A percentile compares a stretch with the other conserved stretches of the same genome.
These are phyloP conservation scores for Sycophila sp. DNA, from an alignment of 1,140 invertebrate genomes.

Conservation along the genomic window DNA sequence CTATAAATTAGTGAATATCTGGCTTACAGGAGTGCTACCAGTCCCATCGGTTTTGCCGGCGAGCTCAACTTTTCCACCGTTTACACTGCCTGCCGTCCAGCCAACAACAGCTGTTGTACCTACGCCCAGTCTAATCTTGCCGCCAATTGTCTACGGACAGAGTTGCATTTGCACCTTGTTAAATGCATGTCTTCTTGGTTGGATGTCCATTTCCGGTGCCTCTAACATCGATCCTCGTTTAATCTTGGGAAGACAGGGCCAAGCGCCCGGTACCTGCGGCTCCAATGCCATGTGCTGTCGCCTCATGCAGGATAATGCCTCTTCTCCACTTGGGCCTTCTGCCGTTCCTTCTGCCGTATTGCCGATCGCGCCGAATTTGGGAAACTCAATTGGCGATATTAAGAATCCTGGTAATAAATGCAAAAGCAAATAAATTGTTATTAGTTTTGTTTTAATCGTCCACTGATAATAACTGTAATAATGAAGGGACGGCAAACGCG, in stretches of 20 bases:
- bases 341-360: too few species aligned
- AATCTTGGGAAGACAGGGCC: slow-evolving; percentile 33
- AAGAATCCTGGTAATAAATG: slow-evolving; percentile 34
- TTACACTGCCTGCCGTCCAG: not conserved
- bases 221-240: slow-evolving; percentile 43
- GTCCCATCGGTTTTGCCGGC: not conserved
- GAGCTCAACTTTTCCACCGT: not conserved
- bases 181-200: not conserved
- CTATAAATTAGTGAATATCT: not conserved
- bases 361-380: not conserved
- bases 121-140: too few species aligned
- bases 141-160: not conserved
- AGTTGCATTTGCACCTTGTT: slow-evolving; percentile 3
- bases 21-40: not conserved
- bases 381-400: not conserved
- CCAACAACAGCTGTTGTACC: too few species aligned
- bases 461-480: too few species aligned
- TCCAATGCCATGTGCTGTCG: slow-evolving; percentile 2
- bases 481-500: slow-evolving; percentile 49
- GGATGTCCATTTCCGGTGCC: slow-evolving; percentile 27
- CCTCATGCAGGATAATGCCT: not conserved
- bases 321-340: too few species aligned
- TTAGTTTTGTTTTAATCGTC: too few species aligned
- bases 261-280: not conserved
- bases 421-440: too few species aligned